Base-by-base conservation (phyloP, 64 coral and sea anemone species). In the Stichodactyla mertensii region DNA sequence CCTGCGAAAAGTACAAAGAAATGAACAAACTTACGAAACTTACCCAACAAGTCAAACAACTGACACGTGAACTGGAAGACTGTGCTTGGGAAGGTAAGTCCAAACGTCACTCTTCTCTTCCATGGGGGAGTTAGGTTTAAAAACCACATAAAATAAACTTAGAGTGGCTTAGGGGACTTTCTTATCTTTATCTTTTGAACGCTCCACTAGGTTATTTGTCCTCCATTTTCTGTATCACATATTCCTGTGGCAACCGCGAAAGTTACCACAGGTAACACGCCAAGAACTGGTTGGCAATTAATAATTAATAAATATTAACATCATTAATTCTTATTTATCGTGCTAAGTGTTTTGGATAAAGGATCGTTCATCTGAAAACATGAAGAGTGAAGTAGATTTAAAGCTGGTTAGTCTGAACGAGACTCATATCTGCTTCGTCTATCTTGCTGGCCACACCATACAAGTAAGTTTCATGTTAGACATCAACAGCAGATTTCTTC, bases 371-470 rank as follows among this genome's bases (percentile, higher is more conserved):
- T 82, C 80, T n/a, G 80, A 11, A 55, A 54, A 82, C n/a, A 20
- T 82, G 80, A 82, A 16, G 8, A n/a, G 52, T 82, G 55, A 82
- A 52, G 45, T 82, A 12, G 23, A 54, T 18, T 36, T 74, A 31
- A 74, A 82, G 28, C 57, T 84, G 12, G n/a, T 28, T 64, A 61
- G 3, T 15, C 51, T 28, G 8, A 61, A 23, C 24, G 13, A 56
- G 52, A 51, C 52, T 23, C 54, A 26, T 89, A 52, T 87, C 18
- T 92, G 51, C 78, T 83, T 92, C 61, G 78, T 87, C 54, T 92
- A 92, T 18, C 77, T 92, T 52, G 90, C 64, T 5, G 90, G 90
- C 4, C 54, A 52, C 51, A 92, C 90, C 86, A 27, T 92, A 58
- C 77, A 92, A 77, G 90, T 92, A 74, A 82, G 69, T 74, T 0